These are phyloP conservation scores for Periophthalmodon schlosseri DNA, from an alignment of 2,113 vertebrate species.

Conservation along the genomic window DNA sequence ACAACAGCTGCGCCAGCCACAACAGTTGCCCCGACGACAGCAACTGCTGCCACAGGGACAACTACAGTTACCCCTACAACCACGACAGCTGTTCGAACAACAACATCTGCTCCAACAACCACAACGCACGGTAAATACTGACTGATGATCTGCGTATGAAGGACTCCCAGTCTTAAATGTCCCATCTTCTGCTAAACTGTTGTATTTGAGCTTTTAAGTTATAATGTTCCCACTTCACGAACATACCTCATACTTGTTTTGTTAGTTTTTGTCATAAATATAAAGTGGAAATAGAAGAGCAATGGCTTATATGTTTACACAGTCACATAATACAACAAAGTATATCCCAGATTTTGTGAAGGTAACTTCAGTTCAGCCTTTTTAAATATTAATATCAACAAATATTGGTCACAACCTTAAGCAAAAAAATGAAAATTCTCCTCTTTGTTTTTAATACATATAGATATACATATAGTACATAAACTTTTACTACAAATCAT, in stretches of 20 bases:
- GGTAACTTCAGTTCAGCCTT: not conserved
- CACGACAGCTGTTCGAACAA: no score
- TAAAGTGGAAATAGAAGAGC: no score
- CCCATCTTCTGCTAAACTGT: no score
- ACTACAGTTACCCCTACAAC: no score
- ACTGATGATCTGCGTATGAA: constrained; percentile 1
- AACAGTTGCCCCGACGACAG: no score
- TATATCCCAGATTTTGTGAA: not conserved
- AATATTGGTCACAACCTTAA: not conserved
- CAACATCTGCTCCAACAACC: no score
- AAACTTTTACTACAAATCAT: not conserved
- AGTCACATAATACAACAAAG: not conserved
- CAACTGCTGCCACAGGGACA: no score
- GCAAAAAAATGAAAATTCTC: not conserved
- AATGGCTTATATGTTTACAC: not conserved
- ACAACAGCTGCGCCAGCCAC: no score
- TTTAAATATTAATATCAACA: not conserved
- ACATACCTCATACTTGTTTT: not conserved
- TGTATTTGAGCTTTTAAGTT: not conserved
- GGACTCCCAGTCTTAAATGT: not conserved
- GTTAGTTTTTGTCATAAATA: not conserved
- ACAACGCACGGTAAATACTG: constrained; percentile 27
- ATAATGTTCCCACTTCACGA: not conserved
- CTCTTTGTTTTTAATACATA: not conserved
- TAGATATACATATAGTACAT: no score